A percentile compares a stretch with the other conserved stretches of the same genome.
These are phyloP conservation scores for Drosophila koepferae DNA, from an alignment of 2,888 invertebrate species.

Conservation along the genomic window DNA sequence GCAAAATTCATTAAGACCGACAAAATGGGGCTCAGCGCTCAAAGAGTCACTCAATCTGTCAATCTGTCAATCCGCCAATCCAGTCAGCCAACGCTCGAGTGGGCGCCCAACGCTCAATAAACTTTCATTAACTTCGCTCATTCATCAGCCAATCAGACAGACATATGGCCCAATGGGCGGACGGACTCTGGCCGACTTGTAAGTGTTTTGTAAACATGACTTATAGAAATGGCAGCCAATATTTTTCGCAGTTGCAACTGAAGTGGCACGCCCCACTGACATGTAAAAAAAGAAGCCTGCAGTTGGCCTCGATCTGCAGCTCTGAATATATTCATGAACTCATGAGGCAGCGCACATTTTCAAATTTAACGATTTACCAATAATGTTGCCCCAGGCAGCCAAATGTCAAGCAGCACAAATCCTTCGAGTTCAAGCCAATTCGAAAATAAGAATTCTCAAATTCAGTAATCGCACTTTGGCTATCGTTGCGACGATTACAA, in stretches of 20 bases:
- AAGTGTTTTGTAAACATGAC: constrained; percentile 77
- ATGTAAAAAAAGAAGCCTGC: constrained; percentile 38
- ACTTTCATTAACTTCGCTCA: constrained; percentile 72
- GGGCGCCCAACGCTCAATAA: constrained; percentile 65
- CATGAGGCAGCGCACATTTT: constrained; percentile 42
- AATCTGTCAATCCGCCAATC: constrained; percentile 30
- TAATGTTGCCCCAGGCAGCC: constrained; percentile 18
- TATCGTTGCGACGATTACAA: constrained; percentile 76
- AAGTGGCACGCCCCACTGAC: constrained; percentile 31
- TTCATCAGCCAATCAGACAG: constrained; percentile 50
- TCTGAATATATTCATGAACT: constrained; percentile 43
- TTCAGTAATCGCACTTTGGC: constrained; percentile 15
- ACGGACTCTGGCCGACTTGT: constrained; percentile 44
- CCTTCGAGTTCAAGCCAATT: constrained; percentile 41
- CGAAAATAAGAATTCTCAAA: constrained; percentile 1
- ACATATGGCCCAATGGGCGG: neutral
- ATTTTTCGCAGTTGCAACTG: constrained; percentile 39
- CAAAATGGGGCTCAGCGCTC: constrained; percentile 51
- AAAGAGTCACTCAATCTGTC: constrained; percentile 37
- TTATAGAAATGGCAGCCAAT: constrained; percentile 64
- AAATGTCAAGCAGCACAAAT: constrained; percentile 38
- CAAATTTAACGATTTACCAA: constrained; percentile 25
- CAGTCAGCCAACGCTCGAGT: constrained; percentile 42
- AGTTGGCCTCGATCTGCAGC: constrained; percentile 14
- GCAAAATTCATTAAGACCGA: constrained; percentile 75